Percentiles rank a stretch among this genome's conserved stretches.
Evolutionary conservation across 2,113 vertebrate genomes (phyloP).

Genomic region (Syngnathoides biaculeatus): DNA sequence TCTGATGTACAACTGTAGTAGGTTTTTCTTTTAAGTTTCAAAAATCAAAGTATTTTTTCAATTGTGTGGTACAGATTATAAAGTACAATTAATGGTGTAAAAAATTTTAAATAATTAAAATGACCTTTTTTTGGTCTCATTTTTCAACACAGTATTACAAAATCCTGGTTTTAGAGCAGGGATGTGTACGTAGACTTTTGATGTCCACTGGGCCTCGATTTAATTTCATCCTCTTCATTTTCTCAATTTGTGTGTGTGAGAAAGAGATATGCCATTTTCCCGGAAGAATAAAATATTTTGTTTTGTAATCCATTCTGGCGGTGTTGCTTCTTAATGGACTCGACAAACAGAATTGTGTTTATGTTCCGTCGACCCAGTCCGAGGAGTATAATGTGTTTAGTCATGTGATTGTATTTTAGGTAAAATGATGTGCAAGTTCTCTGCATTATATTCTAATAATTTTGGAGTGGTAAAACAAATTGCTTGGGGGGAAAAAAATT

Average conservation of each 20-base stretch:
- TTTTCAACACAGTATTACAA: neutral
- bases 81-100: too few relatives aligned
- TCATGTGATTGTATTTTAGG: neutral
- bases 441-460: neutral
- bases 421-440: neutral
- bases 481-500: neutral
- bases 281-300: slow-evolving; percentile 55
- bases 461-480: neutral
- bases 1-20: too few relatives aligned
- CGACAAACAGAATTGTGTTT: neutral
- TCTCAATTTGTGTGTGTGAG: neutral
- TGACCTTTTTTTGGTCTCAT: too few relatives aligned
- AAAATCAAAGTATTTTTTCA: too few relatives aligned
- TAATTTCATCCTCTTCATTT: neutral
- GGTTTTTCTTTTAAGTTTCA: too few relatives aligned
- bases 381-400: neutral
- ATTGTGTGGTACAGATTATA: too few relatives aligned
- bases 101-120: too few relatives aligned
- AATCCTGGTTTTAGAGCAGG: neutral
- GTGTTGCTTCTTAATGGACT: slow-evolving; percentile 3
- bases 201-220: neutral
- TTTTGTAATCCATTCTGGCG: slow-evolving; percentile 31
- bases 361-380: neutral
- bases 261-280: slow-evolving; percentile 30
- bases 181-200: neutral